A percentile compares a stretch with the other conserved stretches of the same genome.
Evolutionary conservation across 2,888 invertebrate genomes (phyloP).

Genomic region (Nemotelus nigrinus): DNA sequence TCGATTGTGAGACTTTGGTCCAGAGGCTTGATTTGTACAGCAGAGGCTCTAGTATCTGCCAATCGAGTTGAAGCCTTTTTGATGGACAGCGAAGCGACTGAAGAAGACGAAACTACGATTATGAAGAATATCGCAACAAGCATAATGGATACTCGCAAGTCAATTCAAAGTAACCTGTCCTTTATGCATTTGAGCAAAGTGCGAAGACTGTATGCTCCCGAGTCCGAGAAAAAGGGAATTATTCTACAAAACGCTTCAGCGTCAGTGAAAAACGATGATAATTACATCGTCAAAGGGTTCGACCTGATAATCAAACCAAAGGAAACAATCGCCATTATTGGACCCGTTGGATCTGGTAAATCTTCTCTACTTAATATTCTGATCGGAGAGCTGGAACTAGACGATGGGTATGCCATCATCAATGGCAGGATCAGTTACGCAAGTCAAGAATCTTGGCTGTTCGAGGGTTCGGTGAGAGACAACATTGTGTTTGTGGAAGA

Average conservation of each 20-base stretch:
- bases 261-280: slow-evolving; percentile 35
- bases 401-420: slow-evolving; percentile 69
- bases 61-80: slow-evolving; percentile 76
- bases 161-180: slow-evolving; percentile 19
- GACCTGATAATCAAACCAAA: slow-evolving; percentile 44
- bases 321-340: slow-evolving; percentile 66
- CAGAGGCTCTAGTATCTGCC: slow-evolving; percentile 80
- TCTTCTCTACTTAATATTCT: slow-evolving; percentile 78
- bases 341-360: slow-evolving; percentile 81
- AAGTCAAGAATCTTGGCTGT: slow-evolving; percentile 86
- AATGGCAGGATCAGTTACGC: slow-evolving; percentile 78
- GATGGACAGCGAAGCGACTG: slow-evolving; percentile 59
- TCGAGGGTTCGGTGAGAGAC: slow-evolving; percentile 82
- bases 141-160: slow-evolving; percentile 58
- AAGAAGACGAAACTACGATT: slow-evolving; percentile 48
- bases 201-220: slow-evolving; percentile 16
- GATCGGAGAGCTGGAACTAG: slow-evolving; percentile 75
- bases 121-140: slow-evolving; percentile 50
- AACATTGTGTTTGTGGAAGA: slow-evolving; percentile 89
- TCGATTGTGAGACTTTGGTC: slow-evolving; percentile 85
- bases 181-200: slow-evolving; percentile 22
- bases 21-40: slow-evolving; percentile 77
- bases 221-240: slow-evolving; percentile 51
- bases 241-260: slow-evolving; percentile 49
- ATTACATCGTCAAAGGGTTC: slow-evolving; percentile 43